phyloP scores from a whole-genome alignment of 2,113 vertebrate genomes.

The Pterocles gutturalis region DNA sequence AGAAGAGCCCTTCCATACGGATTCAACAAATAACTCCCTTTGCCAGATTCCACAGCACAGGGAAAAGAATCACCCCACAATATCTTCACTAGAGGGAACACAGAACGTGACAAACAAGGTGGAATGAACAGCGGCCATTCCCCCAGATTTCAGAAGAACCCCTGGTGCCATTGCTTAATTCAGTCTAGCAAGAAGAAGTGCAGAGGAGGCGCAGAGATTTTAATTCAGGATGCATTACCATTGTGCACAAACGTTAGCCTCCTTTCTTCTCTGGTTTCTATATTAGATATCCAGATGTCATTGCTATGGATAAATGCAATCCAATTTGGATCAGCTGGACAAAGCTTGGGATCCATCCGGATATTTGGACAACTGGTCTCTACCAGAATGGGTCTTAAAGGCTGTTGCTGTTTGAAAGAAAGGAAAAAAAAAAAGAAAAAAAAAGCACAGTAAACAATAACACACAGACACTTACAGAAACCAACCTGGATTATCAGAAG shows the following conservation, averaged over 20 bases:
- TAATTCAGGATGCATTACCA: constrained; percentile 65
- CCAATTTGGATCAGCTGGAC: constrained; percentile 84
- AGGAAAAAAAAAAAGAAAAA: not conserved
- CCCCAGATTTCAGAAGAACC: not conserved
- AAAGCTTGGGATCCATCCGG: constrained; percentile 86
- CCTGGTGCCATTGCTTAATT: not conserved
- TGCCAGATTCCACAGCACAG: not conserved
- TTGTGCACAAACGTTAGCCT: constrained; percentile 84
- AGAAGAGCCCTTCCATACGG: not conserved
- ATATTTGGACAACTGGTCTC: constrained; percentile 87
- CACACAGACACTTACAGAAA: not conserved
- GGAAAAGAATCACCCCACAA: not conserved
- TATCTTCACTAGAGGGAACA: not conserved
- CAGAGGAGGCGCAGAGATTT: not conserved
- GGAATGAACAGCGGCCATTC: not conserved
- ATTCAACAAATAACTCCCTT: not conserved
- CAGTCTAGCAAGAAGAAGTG: not conserved
- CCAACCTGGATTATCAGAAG: not conserved
- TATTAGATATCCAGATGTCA: constrained; percentile 84
- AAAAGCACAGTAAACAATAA: not conserved
- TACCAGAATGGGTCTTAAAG: constrained; percentile 78
- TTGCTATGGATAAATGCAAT: constrained; percentile 85
- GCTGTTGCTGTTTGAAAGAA: constrained; percentile 76
- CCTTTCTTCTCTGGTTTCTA: constrained; percentile 81
- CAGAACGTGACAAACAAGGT: not conserved